Conservation (phyloP, 2,113 vertebrate species). For the Lepus timidus region DNA sequence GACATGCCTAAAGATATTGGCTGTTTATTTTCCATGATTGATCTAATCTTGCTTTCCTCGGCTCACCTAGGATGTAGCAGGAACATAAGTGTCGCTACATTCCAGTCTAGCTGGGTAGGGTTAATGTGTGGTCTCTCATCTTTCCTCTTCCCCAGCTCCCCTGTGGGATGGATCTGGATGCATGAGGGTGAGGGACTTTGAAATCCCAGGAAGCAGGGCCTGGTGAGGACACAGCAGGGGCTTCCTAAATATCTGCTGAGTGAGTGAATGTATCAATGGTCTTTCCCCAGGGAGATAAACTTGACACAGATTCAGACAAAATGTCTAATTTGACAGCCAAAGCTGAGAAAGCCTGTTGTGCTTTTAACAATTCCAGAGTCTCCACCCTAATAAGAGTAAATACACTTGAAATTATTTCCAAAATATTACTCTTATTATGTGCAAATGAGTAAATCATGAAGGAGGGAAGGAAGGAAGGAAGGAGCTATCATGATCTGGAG, state of each 20-base stretch:
- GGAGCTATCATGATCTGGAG: neutral
- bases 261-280: neutral
- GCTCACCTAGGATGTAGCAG: neutral
- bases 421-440: constrained; percentile 11
- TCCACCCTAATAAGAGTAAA: neutral
- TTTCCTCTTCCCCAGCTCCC: neutral
- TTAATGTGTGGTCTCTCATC: neutral
- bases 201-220: neutral
- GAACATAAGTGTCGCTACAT: neutral
- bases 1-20: neutral
- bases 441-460: neutral
- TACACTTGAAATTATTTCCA: constrained; percentile 52
- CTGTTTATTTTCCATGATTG: neutral
- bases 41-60: neutral
- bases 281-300: neutral
- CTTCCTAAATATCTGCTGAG: neutral
- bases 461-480: neutral
- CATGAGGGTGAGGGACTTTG: neutral
- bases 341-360: neutral
- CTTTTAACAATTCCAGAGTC: constrained; percentile 1
- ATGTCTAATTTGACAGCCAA: constrained; percentile 18
- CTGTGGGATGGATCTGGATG: neutral
- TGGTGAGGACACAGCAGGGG: neutral
- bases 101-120: neutral
- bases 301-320: constrained; percentile 4